Evolutionary conservation across 2,888 invertebrate species (phyloP), one percentile per base, ranked within the genome.

Genomic region (Drosophila nigritarsus): DNA sequence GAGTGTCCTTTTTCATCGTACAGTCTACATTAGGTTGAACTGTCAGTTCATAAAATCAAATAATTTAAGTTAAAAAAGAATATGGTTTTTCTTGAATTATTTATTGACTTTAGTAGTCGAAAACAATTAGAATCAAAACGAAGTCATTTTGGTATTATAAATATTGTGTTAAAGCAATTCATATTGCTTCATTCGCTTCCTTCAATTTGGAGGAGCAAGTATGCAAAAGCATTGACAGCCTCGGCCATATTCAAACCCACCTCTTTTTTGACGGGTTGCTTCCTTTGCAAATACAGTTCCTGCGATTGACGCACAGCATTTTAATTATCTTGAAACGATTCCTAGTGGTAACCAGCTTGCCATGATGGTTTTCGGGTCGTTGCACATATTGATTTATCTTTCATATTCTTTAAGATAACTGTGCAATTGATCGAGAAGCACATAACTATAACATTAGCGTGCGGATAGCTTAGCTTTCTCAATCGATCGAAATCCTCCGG

Each of bases 181-280:
- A n/a, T 13, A 58, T 95, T 96, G 96, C 94, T 96, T 95, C 96
- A 96, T 38, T 50, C 53, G 92, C 96, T 96, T 95, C 96, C 95
- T 99, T 99, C 94, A 98, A 99, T 94, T 99, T 99, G 91, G 99
- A 99, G 40, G 99, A 99, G 94, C 99, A 99, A 95, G 94, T 99
- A 99, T 73, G 98, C 98, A 92, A 98, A 99, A 67, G 99, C 99
- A 93, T 97, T 98, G 82, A 99, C 99, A 94, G 99, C 98, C 92
- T 99, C 98, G 54, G 99, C 98, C 98, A 99, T 99, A 70, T 97
- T 96, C 84, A 97, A 95, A 65, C 99, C 99, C 92, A 99, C 98
- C 92, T 99, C 99, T 53, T 97, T 96, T 93, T 97, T 97, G 34
- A 99, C 99, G 58, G 99, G 99, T 94, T 98, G 98, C 93, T 99